Conservation (phyloP, 2,113 vertebrate genomes). For the Xenopus borealis region DNA sequence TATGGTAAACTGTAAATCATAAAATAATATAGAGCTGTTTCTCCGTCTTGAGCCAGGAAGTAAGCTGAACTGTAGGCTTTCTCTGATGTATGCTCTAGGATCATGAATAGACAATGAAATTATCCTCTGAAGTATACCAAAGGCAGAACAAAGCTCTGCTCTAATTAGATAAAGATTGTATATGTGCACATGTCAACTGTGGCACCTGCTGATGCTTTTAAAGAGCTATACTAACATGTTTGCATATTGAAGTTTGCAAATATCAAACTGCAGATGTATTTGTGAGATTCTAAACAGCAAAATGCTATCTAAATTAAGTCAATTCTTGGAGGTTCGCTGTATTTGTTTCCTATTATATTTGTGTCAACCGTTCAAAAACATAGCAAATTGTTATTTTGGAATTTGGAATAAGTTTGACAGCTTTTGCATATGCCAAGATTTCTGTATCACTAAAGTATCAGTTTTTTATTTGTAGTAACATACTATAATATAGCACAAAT, state of each 20-base stretch:
- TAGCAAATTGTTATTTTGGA: too few relatives aligned
- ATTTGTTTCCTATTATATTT: too few relatives aligned
- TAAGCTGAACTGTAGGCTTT: conserved; percentile 16
- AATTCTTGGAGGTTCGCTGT: too few relatives aligned
- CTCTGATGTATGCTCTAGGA: conserved; percentile 6
- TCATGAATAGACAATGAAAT: conserved; percentile 45
- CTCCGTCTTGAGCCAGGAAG: conserved; percentile 47
- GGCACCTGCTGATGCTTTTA: conserved; percentile 54
- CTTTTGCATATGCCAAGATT: too few relatives aligned
- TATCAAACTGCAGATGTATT: too few relatives aligned
- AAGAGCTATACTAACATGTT: conserved; percentile 39
- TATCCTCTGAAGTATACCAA: conserved; percentile 38
- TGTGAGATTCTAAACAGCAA: too few relatives aligned
- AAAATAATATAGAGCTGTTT: conserved; percentile 16
- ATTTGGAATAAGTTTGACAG: too few relatives aligned
- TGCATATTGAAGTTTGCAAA: conserved; percentile 4
- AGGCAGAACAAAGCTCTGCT: conserved; percentile 47
- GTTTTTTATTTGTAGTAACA: too few relatives aligned
- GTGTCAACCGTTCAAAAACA: too few relatives aligned
- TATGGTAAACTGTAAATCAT: conserved; percentile 52
- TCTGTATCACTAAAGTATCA: too few relatives aligned
- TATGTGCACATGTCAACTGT: conserved; percentile 43
- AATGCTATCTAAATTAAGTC: too few relatives aligned
- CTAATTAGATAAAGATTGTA: conserved; percentile 52
- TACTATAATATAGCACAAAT: too few relatives aligned